Conservation (phyloP, 2,113 vertebrate species). For the Raja brachyura region DNA sequence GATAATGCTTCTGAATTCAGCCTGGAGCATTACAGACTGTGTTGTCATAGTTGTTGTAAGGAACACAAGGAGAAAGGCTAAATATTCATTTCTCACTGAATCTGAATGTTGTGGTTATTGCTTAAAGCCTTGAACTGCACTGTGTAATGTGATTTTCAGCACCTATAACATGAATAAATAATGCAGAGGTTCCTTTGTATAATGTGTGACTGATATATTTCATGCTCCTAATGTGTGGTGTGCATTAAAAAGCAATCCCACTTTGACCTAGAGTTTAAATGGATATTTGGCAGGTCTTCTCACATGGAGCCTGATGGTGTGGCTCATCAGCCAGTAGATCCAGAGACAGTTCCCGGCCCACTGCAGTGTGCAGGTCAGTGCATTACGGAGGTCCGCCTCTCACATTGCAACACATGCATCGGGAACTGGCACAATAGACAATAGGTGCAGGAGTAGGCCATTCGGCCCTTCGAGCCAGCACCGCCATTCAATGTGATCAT, state of each 20-base stretch:
- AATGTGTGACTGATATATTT: background rate
- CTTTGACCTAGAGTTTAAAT: background rate
- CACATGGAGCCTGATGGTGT: background rate
- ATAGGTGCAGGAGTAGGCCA: too few species aligned
- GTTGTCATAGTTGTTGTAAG: too few species aligned
- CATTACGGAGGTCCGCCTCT: too few species aligned
- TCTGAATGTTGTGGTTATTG: background rate
- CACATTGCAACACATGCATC: too few species aligned
- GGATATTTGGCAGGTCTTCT: background rate
- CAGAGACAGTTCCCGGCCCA: too few species aligned
- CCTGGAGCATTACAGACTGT: too few species aligned
- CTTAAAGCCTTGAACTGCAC: background rate
- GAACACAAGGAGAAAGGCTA: background rate
- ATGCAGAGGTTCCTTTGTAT: background rate
- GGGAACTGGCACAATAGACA: too few species aligned
- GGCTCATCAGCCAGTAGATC: too few species aligned
- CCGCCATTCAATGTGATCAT: too few species aligned
- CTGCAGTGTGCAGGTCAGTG: too few species aligned
- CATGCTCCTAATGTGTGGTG: background rate
- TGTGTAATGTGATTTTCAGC: background rate
- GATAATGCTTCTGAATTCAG: too few species aligned
- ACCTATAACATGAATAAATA: background rate
- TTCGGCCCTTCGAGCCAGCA: too few species aligned
- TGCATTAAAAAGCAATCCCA: background rate
- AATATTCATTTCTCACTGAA: background rate